Base-by-base conservation (phyloP, 2,888 invertebrate genomes). In the Oligia latruncula region DNA sequence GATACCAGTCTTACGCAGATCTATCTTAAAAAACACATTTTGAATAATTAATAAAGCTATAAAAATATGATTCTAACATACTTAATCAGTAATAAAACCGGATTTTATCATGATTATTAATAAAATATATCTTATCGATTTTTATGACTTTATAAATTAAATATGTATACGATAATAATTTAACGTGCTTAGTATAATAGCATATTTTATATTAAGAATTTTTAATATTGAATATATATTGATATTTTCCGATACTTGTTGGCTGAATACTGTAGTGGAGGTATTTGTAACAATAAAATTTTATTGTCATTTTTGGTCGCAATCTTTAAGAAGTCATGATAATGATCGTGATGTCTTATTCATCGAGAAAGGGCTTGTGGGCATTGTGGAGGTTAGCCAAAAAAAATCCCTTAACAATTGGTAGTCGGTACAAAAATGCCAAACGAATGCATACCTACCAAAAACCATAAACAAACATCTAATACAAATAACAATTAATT, bases 61-160 rank as follows among this genome's bases (percentile, higher is more conserved):
- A 85, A 81, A 88, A 84, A 79, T 83, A 81, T 81, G 60, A 78
- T 68, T 73, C 64, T 62, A 35, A 62, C 29, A 58, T 67, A 82
- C 81, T 80, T 49, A 40, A 80, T 64, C 46, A 60, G 67, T 65
- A 67, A 66, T 73, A 78, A 80, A 84, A 82, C 86, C 60, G 64
- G 88, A 46, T 87, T 82, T 77, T 23, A 55, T 81, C 52, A 80
- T 77, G 77, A 82, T 89, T 78, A 87, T 87, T 89, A 29, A 90
- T 84, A 86, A 82, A 70, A 76, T 86, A 82, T 77, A 80, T 77
- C 74, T 80, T 71, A 89, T 87, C 86, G 81, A 86, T 89, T 89
- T 87, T 89, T 83, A 89, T 83, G 75, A 67, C 76, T 82, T 78
- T 71, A 88, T 79, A 80, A 81, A 86, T 81, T 72, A 87, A 78